Percentiles rank a stretch among this genome's conserved stretches.
These are phyloP conservation scores for Dipodomys spectabilis DNA, from an alignment of 2,113 vertebrate genomes.

Conservation along the genomic window DNA sequence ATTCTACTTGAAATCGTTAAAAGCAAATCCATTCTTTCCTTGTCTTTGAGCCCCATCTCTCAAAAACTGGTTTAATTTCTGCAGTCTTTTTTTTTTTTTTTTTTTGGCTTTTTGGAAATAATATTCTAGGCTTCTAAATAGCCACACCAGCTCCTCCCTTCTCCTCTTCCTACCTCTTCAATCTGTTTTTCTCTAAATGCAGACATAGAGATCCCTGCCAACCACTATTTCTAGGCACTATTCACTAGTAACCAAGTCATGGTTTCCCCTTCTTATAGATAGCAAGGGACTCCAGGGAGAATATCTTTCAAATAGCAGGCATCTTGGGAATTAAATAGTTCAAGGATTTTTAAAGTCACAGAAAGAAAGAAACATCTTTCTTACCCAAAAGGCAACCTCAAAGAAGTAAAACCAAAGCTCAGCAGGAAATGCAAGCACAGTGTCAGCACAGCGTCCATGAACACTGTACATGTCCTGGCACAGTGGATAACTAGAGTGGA, in stretches of 20 bases:
- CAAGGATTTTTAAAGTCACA: conserved; percentile 39
- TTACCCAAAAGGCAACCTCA: background rate
- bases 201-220: background rate
- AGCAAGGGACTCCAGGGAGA: background rate
- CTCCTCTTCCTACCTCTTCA: background rate
- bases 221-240: background rate
- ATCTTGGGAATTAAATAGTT: conserved; percentile 14
- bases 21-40: conserved; percentile 74
- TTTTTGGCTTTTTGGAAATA: background rate
- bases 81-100: conserved; percentile 63
- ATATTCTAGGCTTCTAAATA: conserved; percentile 46
- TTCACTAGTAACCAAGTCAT: background rate
- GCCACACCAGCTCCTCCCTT: background rate
- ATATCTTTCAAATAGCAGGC: background rate
- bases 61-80: conserved; percentile 78
- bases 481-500: rapidly evolving
- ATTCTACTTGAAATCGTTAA: conserved; percentile 56
- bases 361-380: conserved; percentile 8
- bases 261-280: background rate
- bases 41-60: conserved; percentile 77
- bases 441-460: background rate
- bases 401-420: background rate
- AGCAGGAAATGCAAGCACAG: background rate
- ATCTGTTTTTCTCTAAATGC: background rate
- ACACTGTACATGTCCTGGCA: background rate